phyloP scores from a whole-genome alignment of 1,140 invertebrate species.

The Achroia grisella region DNA sequence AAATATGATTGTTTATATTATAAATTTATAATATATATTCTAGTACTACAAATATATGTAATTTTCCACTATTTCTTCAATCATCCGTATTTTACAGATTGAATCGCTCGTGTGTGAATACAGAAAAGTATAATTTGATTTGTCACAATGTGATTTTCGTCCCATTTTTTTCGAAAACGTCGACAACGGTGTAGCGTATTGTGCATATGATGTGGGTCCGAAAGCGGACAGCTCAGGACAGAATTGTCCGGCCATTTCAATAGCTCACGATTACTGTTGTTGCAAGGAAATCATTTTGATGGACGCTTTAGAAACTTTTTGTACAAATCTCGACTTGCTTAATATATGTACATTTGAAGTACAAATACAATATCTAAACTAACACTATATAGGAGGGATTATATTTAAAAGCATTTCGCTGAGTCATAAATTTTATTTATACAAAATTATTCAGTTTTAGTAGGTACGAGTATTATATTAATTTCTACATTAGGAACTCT shows the following conservation, averaged over 20 bases:
- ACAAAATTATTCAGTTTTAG: too few relatives aligned
- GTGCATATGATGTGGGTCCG: constrained; percentile 47
- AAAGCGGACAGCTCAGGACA: constrained; percentile 14
- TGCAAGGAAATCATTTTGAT: constrained; percentile 45
- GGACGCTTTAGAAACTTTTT: constrained; percentile 37
- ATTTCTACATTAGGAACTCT: too few relatives aligned
- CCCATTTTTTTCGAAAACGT: constrained; percentile 30
- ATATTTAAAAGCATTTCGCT: too few relatives aligned
- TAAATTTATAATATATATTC: too few relatives aligned
- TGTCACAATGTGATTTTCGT: constrained; percentile 30
- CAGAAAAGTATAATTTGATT: constrained; percentile 26
- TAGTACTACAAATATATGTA: too few relatives aligned
- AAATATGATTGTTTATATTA: too few relatives aligned
- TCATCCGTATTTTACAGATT: neutral
- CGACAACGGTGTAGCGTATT: constrained; percentile 28
- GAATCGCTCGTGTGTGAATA: neutral
- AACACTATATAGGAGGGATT: too few relatives aligned
- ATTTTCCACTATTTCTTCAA: too few relatives aligned
- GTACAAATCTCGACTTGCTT: neutral
- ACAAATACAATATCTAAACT: too few relatives aligned
- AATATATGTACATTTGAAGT: too few relatives aligned
- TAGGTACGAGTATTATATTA: too few relatives aligned
- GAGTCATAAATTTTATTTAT: too few relatives aligned
- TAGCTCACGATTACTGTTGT: constrained; percentile 28
- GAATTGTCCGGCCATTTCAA: constrained; percentile 37